phyloP scores from a whole-genome alignment of 2,888 invertebrate species.

The Trichacis sp. region DNA sequence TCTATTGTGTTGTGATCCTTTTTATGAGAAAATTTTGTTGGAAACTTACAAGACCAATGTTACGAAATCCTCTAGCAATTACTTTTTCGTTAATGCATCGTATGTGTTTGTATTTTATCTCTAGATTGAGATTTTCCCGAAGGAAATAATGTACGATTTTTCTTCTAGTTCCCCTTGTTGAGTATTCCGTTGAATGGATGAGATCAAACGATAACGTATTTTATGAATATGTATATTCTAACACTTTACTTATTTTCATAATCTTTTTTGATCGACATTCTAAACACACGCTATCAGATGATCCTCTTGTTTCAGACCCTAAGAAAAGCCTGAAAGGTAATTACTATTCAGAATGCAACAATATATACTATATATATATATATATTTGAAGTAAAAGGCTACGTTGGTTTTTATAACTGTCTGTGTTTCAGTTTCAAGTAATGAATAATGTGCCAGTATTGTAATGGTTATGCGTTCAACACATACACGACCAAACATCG shows the following conservation, averaged over 20 bases:
- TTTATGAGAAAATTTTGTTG: too few species aligned
- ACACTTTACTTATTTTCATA: conserved; percentile 19
- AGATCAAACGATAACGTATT: conserved; percentile 2
- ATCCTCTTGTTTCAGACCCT: conserved; percentile 84
- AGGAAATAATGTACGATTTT: conserved; percentile 10
- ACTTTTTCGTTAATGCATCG: conserved; percentile 23
- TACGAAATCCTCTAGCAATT: conserved; percentile 8
- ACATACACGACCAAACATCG: too few species aligned
- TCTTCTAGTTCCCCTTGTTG: conserved; percentile 5
- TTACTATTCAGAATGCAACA: conserved; percentile 62
- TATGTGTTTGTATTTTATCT: conserved; percentile 21
- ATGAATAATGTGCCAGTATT: conserved; percentile 40
- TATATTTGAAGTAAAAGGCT: conserved; percentile 51
- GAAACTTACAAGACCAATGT: conserved; percentile 21
- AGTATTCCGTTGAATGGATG: neutral
- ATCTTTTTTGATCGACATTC: conserved; percentile 64
- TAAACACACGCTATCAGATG: conserved; percentile 69
- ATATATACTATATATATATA: conserved; percentile 49
- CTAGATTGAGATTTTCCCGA: conserved; percentile 17
- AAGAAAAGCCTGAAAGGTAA: conserved; percentile 81
- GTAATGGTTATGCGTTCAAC: conserved; percentile 35
- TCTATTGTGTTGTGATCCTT: conserved; percentile 32
- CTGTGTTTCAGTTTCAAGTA: conserved; percentile 39
- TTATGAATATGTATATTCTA: conserved; percentile 11
- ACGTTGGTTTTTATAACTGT: conserved; percentile 48